Base-by-base conservation (phyloP, 2,888 invertebrate genomes). In the Zootermopsis nevadensis region DNA sequence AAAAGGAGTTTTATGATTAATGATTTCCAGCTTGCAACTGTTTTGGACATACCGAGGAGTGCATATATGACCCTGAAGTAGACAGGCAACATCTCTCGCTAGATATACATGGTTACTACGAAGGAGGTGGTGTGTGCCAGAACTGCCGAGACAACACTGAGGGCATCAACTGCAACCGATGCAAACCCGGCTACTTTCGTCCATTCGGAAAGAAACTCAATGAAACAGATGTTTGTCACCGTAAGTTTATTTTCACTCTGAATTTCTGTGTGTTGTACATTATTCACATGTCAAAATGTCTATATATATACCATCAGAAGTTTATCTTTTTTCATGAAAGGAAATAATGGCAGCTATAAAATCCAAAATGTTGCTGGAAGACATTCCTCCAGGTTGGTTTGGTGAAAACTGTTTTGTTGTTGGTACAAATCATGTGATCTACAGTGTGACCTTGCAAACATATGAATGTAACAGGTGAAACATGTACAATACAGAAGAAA, bases 81-180 rank as follows among this genome's bases (percentile, higher is more conserved):
- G 98, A 98, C 88, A 92, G 91, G 82, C 91, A 94, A 82, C 91
- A 93, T 0, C 90, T 93, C 19, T 99, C 99, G 0, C 89, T 99
- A 85, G 99, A 99, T 88, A 96, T 98, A 84, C 93, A 96, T 87
- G 98, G 98, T 0, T 93, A 93, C 80, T 98, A 96, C 89, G 97
- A 96, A 85, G 99, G 99, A 19, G 99, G 99, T 69, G 99, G 99
- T 48, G 95, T 97, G 55, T 99, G 99, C 88, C 93, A 95, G 88
- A 96, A 99, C 88, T 99, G 99, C 88, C 93, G 94, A 87, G 94
- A 99, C 89, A 96, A 99, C 89, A 99, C 99, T 0, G 95, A 96
- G 87, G 99, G 99, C 35, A 96, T 95, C 86, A 99, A 99, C 89
- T 99, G 99, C 88, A 95, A 99, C 89, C 94, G 96, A 86, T 99